A percentile compares a stretch with the other conserved stretches of the same genome.
Evolutionary conservation across 2,113 vertebrate species (phyloP).

Genomic region (Archocentrus centrarchus): DNA sequence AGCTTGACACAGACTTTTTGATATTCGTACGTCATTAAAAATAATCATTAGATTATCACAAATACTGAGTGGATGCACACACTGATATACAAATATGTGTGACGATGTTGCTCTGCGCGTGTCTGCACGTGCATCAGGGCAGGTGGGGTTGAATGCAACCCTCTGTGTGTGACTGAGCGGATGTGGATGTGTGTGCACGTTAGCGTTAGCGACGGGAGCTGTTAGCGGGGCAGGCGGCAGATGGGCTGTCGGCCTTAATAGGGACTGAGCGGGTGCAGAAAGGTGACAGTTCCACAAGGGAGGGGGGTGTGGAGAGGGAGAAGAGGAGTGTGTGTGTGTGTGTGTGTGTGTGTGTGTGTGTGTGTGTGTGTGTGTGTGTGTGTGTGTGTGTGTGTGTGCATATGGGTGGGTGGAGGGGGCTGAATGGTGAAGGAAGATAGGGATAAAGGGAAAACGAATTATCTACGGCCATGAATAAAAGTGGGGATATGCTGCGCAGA

Average conservation of each 20-base stretch:
- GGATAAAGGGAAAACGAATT: conserved; percentile 71
- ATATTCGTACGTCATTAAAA: conserved; percentile 1
- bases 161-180: conserved; percentile 63
- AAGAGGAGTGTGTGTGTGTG: conserved; percentile 37
- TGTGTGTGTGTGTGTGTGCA: not conserved
- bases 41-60: not conserved
- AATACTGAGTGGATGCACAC: not conserved
- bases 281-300: conserved; percentile 75
- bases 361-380: not conserved
- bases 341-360: too few species aligned
- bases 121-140: conserved; percentile 44
- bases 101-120: not conserved
- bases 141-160: conserved; percentile 57
- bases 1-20: not conserved
- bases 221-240: conserved; percentile 82
- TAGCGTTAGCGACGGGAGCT: conserved; percentile 78
- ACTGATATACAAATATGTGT: conserved; percentile 18
- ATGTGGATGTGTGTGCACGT: conserved; percentile 67
- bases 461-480: conserved; percentile 62
- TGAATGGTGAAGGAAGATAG: conserved; percentile 42
- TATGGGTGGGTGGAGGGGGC: not conserved
- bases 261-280: conserved; percentile 77
- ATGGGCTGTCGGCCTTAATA: conserved; percentile 86
- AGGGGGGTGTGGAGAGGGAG: conserved; percentile 43
- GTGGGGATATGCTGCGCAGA: conserved; percentile 36